phyloP scores from a whole-genome alignment of 2,113 vertebrate species.

The Oophaga pumilio region DNA sequence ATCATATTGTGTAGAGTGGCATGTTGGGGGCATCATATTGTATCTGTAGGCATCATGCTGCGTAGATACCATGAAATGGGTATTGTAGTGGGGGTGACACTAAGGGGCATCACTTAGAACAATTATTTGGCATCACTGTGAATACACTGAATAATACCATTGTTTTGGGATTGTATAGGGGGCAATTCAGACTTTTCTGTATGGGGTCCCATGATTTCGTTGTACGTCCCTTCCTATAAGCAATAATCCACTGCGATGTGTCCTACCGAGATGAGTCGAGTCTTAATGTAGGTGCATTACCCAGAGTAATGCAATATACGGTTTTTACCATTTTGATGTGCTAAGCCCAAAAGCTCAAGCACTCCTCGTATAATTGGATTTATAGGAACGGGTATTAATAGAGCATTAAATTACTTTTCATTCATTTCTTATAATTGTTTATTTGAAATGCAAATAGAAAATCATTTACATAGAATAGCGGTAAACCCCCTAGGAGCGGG shows the following conservation, averaged over 20 bases:
- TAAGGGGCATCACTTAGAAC: no score
- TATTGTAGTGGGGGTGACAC: no score
- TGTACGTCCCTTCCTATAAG: no score
- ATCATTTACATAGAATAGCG: not conserved
- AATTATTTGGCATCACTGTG: no score
- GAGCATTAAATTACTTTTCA: constrained; percentile 23
- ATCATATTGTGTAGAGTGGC: no score
- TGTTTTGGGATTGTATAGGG: not conserved
- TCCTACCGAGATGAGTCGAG: not conserved
- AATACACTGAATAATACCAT: no score
- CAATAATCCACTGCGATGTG: not conserved
- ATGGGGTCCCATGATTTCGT: no score
- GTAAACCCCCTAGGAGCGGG: not conserved
- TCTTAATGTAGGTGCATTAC: not conserved
- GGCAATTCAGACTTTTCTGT: not conserved
- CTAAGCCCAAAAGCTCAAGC: constrained; percentile 20
- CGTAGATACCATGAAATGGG: no score
- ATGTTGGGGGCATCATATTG: no score
- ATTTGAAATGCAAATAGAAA: constrained; percentile 20
- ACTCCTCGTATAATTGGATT: constrained; percentile 4
- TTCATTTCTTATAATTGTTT: constrained; percentile 6
- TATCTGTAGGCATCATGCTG: no score
- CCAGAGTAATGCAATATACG: not conserved
- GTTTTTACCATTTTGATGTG: constrained; percentile 2
- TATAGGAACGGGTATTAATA: constrained; percentile 22